Evolutionary conservation across 2,113 vertebrate genomes (phyloP).

Genomic region (Falcunculus frontatus): DNA sequence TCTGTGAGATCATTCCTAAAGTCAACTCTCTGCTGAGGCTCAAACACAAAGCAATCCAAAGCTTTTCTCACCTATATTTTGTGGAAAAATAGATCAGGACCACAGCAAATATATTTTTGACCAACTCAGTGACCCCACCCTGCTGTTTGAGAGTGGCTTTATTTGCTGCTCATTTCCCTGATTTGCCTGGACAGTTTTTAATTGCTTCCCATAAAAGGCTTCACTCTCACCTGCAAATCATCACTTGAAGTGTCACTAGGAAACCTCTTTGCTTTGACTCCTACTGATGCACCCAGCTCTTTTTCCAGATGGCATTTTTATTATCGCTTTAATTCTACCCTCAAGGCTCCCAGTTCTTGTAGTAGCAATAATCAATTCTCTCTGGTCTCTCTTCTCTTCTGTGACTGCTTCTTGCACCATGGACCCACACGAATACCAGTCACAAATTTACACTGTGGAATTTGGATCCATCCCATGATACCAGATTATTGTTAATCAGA

Average conservation of each 20-base stretch:
- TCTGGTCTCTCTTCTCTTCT: not conserved
- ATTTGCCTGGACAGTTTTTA: not conserved
- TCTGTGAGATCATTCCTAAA: not conserved
- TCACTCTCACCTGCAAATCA: not conserved
- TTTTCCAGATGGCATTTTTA: not conserved
- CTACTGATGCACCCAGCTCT: not conserved
- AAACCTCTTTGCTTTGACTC: not conserved
- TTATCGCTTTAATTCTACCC: not conserved
- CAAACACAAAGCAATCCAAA: not conserved
- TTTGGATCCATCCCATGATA: not conserved
- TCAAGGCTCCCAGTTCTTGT: not conserved
- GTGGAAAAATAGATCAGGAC: not conserved
- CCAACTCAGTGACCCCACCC: not conserved
- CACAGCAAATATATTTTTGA: not conserved
- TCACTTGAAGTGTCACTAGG: not conserved
- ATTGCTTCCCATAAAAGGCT: not conserved
- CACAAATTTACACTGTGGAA: not conserved
- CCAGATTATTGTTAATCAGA: not conserved
- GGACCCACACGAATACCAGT: not conserved
- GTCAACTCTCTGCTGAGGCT: not conserved
- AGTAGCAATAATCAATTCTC: not conserved
- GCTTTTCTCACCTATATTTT: not conserved
- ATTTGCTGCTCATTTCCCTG: not conserved
- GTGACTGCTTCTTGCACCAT: not conserved
- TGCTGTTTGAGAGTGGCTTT: not conserved